A percentile compares a stretch with the other conserved stretches of the same genome.
Conservation (phyloP, 2,113 vertebrate genomes). For the Carlito syrichta region DNA sequence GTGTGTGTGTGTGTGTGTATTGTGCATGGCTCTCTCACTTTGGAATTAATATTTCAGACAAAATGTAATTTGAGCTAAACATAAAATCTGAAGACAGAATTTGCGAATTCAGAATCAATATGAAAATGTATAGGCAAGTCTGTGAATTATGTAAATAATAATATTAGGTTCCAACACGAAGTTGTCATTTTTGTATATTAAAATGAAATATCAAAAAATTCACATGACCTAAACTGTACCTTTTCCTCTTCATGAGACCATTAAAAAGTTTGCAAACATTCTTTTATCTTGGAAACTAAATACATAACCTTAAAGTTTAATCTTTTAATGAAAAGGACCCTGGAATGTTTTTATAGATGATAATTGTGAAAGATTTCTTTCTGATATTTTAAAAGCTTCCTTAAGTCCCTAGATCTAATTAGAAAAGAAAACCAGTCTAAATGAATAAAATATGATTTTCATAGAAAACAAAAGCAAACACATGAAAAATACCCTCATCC, state of each 20-base stretch:
- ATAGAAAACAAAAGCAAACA: not conserved
- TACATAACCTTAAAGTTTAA: not conserved
- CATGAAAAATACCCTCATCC: not conserved
- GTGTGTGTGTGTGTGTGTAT: not conserved
- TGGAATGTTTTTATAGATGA: not conserved
- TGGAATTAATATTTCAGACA: not conserved
- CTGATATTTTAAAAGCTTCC: not conserved
- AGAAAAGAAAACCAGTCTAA: not conserved
- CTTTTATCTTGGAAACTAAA: not conserved
- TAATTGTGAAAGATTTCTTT: not conserved
- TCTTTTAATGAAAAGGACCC: not conserved
- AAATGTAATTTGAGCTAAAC: not conserved
- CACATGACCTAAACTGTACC: not conserved
- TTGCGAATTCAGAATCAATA: not conserved
- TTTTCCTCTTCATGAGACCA: not conserved
- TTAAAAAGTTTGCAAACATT: not conserved
- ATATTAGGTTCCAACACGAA: not conserved
- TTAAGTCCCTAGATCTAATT: not conserved
- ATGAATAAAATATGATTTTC: conserved; percentile 24
- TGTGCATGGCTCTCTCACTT: not conserved
- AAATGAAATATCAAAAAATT: not conserved
- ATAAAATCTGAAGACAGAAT: not conserved
- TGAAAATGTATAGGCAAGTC: not conserved
- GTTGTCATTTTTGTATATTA: not conserved
- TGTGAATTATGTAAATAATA: not conserved